phyloP scores from a whole-genome alignment of 2,888 invertebrate genomes.

The Phyllotreta striolata region DNA sequence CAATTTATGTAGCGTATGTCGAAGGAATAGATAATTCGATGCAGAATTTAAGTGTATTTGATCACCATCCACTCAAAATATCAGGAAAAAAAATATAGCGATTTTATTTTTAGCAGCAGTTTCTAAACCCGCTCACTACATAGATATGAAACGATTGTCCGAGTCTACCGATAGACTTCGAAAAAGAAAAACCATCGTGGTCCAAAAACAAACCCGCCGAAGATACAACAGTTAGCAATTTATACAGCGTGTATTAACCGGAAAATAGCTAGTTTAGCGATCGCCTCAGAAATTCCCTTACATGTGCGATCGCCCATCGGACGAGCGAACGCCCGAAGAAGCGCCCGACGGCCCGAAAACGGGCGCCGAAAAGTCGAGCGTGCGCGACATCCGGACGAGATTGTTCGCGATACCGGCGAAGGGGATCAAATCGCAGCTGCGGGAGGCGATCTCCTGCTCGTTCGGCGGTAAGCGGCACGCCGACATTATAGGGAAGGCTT shows the following conservation, averaged over 20 bases:
- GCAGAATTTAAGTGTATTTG: no score
- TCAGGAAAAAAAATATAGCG: neutral
- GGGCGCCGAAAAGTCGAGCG: slow-evolving; percentile 47
- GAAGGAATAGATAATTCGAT: no score
- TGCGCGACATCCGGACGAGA: slow-evolving; percentile 42
- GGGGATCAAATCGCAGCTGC: slow-evolving; percentile 40
- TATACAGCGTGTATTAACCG: neutral
- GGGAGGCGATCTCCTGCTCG: slow-evolving; percentile 33
- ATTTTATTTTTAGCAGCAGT: slow-evolving; percentile 18
- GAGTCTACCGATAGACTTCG: slow-evolving; percentile 20
- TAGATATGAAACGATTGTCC: slow-evolving; percentile 44
- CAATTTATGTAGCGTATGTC: no score
- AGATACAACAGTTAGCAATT: slow-evolving; percentile 33
- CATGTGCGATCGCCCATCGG: neutral
- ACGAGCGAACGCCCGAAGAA: neutral
- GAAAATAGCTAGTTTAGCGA: slow-evolving; percentile 7
- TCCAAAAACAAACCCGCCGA: slow-evolving; percentile 39
- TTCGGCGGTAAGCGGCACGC: slow-evolving; percentile 42
- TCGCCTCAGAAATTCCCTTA: no score
- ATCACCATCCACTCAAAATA: slow-evolving; percentile 17
- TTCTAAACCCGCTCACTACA: slow-evolving; percentile 23
- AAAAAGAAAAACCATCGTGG: slow-evolving; percentile 31
- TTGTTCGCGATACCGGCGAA: slow-evolving; percentile 43
- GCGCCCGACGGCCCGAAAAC: slow-evolving; percentile 44
- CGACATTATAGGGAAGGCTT: slow-evolving; percentile 54